Evolutionary conservation across 1,140 invertebrate species (phyloP), one percentile per base, ranked within the genome.

Genomic region (Meloidogyne exigua): DNA sequence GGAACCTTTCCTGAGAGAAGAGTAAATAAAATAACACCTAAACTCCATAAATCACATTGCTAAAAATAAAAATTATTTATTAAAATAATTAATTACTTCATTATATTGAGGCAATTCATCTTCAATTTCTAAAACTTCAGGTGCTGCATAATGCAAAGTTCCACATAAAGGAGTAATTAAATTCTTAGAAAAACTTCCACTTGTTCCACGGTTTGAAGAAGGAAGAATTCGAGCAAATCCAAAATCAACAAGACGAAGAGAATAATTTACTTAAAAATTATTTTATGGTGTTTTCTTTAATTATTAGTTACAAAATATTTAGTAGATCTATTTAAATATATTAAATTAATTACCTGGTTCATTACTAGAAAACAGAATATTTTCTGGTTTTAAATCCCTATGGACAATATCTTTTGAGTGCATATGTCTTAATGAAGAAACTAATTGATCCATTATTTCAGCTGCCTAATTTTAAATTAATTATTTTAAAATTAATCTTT

Each of bases 381-480:
- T 94, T 90, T 95, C 94, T 4, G 94, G 94, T 88, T 96, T 96
- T 3, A 96, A 90, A 88, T 96, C 94, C 66, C 94, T 88, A 88
- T 96, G 94, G 36, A 94, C 93, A 49, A 95, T 91, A 12, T 92
- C 92, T 73, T 91, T 89, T 23, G 89, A 89, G 89, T 95, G 94
- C 91, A 95, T 93, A 86, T 92, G 93, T 65, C 91, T 88, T 7
- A 95, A 91, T 49, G 93, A 93, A 4, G 91, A 91, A 0, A 94
- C 92, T 36, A 96, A 89, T 85, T 94, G 92, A 32, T 89, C 88
- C 90, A 94, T 91, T 44, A 94, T 90, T 76, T 88, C 87, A 81
- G 90, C 89, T 44, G 92, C 91, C 88, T 57, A n/a, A n/a, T 49
- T 49, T 44, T 15, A 44, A 49, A 57, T 15, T n/a, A 57, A 57